A percentile compares a stretch with the other conserved stretches of the same genome.
phyloP scores from a whole-genome alignment of 2,888 invertebrate species.

The Orthosia gracilis region DNA sequence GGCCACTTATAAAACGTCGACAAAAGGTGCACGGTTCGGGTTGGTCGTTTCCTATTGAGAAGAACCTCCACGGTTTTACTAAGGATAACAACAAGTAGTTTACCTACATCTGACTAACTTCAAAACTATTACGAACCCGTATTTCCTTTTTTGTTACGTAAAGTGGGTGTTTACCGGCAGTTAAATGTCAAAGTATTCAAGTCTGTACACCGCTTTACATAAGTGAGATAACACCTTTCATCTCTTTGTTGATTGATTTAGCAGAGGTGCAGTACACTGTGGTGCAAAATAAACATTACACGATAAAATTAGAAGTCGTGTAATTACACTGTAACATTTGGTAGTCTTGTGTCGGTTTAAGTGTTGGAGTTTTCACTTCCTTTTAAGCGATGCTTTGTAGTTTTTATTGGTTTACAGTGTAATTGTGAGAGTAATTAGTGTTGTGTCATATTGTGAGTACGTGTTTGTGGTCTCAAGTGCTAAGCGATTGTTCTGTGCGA shows the following conservation, averaged over 20 bases:
- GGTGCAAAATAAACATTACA: conserved; percentile 37
- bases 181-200: conserved; percentile 30
- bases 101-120: conserved; percentile 29
- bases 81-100: conserved; percentile 23
- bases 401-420: conserved; percentile 31
- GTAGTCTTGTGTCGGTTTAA: conserved; percentile 1
- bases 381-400: conserved; percentile 1
- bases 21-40: too few species aligned
- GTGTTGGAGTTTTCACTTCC: conserved; percentile 10
- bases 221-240: conserved; percentile 34
- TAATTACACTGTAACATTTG: conserved; percentile 38
- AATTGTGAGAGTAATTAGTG: conserved; percentile 14
- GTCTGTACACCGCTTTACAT: conserved; percentile 8
- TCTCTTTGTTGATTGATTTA: conserved; percentile 33
- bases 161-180: conserved; percentile 35
- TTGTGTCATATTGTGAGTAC: conserved; percentile 14
- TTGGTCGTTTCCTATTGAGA: too few species aligned
- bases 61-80: too few species aligned
- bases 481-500: neutral
- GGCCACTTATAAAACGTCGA: too few species aligned
- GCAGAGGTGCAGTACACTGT: conserved; percentile 10
- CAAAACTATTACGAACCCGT: conserved; percentile 34
- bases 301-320: conserved; percentile 45
- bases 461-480: neutral
- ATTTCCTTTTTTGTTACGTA: conserved; percentile 51